phyloP scores from a whole-genome alignment of 2,113 vertebrate species.

The Gnathonemus echidnorhynchus region DNA sequence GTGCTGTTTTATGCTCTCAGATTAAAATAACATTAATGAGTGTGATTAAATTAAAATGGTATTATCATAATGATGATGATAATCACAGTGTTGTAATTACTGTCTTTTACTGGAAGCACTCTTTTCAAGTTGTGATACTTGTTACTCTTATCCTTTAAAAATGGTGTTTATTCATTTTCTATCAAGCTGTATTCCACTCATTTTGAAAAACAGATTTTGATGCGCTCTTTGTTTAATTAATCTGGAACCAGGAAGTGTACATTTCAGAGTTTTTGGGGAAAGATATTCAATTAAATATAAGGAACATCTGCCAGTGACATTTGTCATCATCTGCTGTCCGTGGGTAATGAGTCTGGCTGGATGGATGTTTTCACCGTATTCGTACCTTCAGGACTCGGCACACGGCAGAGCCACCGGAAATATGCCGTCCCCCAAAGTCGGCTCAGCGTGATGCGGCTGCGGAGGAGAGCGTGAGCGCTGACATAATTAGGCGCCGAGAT shows the following conservation, averaged over 20 bases:
- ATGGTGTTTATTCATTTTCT: background rate
- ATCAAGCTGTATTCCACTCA: background rate
- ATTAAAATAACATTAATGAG: constrained; percentile 21
- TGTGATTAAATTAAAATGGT: constrained; percentile 16
- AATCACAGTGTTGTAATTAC: constrained; percentile 16
- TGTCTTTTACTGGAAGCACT: constrained; percentile 13
- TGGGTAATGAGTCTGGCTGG: constrained; percentile 82
- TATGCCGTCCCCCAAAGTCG: constrained; percentile 89
- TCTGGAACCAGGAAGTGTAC: background rate
- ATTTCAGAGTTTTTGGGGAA: background rate
- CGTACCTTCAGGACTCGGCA: constrained; percentile 79
- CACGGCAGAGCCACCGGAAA: constrained; percentile 81
- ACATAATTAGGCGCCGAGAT: constrained; percentile 98
- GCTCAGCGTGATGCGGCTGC: constrained; percentile 72
- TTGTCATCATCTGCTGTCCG: constrained; percentile 41
- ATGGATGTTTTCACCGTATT: constrained; percentile 76
- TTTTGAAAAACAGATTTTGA: background rate
- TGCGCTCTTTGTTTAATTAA: background rate
- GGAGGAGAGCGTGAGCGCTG: constrained; percentile 91
- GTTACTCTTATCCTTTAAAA: background rate
- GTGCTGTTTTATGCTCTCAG: constrained; percentile 11
- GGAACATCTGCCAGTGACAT: background rate
- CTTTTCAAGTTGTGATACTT: constrained; percentile 1
- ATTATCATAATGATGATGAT: constrained; percentile 19
- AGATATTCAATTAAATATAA: background rate